phyloP scores from a whole-genome alignment of 2,888 invertebrate genomes.

The Pecten maximus region DNA sequence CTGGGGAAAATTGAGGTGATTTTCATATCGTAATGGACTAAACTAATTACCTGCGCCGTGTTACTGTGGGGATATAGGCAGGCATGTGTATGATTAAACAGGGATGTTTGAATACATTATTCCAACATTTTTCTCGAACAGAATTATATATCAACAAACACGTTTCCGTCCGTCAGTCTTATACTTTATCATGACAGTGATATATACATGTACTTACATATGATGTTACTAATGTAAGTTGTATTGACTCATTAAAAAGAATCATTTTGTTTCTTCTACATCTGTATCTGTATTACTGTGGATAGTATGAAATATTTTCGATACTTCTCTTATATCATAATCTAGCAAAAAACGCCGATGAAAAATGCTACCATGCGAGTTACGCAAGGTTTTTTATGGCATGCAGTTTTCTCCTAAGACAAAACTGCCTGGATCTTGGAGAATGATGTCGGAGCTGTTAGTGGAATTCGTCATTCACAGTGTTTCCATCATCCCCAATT shows the following conservation, averaged over 20 bases:
- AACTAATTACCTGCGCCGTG: neutral
- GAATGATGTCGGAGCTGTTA: neutral
- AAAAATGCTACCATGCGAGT: neutral
- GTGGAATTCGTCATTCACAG: neutral
- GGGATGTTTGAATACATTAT: neutral
- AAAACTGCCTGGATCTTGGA: neutral
- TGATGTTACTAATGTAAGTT: too few species aligned
- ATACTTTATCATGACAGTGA: too few species aligned
- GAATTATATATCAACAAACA: neutral
- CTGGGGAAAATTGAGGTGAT: neutral
- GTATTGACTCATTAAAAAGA: too few species aligned
- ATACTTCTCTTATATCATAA: too few species aligned
- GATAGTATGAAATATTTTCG: too few species aligned
- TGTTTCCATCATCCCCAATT: neutral
- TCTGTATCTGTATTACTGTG: too few species aligned
- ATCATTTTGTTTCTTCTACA: too few species aligned
- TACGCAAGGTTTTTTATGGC: neutral
- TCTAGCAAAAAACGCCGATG: too few species aligned
- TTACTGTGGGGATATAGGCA: neutral
- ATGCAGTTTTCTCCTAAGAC: neutral
- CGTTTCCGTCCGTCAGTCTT: neutral
- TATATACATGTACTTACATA: too few species aligned
- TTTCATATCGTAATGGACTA: neutral
- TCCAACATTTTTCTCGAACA: neutral
- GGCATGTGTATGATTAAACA: neutral